Evolutionary conservation across 1,140 invertebrate species (phyloP), one percentile per base, ranked within the genome.

Genomic region (Trichoplusia ni): DNA sequence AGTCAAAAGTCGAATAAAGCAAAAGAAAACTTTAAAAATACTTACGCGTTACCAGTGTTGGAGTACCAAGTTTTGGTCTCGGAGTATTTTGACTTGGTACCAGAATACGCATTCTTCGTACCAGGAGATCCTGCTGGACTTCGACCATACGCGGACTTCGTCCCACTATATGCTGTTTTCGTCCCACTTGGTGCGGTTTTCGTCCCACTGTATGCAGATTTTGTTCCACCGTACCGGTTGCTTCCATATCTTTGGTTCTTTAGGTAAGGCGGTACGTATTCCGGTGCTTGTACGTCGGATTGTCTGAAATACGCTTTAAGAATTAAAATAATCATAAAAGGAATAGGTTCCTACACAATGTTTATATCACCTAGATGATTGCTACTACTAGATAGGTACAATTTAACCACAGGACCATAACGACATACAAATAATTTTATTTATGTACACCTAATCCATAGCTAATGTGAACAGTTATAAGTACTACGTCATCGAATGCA

Each of bases 231-330:
- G 37, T n/a, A 19, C 5, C 56, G 54, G 1, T 72, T 76, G 68
- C 70, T 70, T 5, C 66, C 16, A 29, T 53, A 73, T 1, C 64
- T 33, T n/a, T 62, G 64, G 42, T 74, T 77, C 51, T 77, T 86
- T 21, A 79, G 63, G 58, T 83, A 79, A 1, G 81, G 29, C 6
- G 85, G 86, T 7, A 87, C 47, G 61, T 90, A 87, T 0, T 72
- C 49, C 0, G 87, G 86, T 0, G 86, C 82, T 38, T 81, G 68
- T 1, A 89, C 89, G 49, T 89, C 89, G 0, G 85, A 81, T 82
- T 84, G 84, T 8, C 89, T 89, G 70, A 42, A 73, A 67, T 8
- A 27, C 65, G 33, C 61, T 1, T 37, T 11, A 7, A 9, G 8
- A 35, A 65, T n/a, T n/a, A n/a, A n/a, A n/a, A n/a, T n/a, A n/a